These are phyloP conservation scores for Bradypodion ventrale DNA, from an alignment of 2,797 vertebrate species.

Conservation along the genomic window DNA sequence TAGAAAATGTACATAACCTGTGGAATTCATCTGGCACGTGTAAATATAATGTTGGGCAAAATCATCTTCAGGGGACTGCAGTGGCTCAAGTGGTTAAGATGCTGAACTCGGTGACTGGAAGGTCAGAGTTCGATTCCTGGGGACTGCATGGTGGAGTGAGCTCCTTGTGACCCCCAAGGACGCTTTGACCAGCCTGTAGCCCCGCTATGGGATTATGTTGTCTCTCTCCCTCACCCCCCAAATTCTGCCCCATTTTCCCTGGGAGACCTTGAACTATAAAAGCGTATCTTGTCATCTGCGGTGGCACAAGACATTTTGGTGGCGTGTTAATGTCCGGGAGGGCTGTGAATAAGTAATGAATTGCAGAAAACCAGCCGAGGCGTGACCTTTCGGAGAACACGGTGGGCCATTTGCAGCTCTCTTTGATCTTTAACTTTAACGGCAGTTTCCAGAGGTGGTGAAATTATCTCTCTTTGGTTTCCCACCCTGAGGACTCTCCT, in stretches of 20 bases:
- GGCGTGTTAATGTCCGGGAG: conserved; percentile 56
- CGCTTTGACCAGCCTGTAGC: conserved; percentile 42
- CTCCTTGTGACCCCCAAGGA: too few relatives aligned
- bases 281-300: conserved; percentile 68
- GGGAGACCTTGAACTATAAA: conserved; percentile 70
- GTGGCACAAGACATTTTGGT: conserved; percentile 61
- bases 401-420: conserved; percentile 65
- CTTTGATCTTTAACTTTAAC: conserved; percentile 59
- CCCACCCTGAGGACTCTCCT: conserved; percentile 40
- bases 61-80: too few relatives aligned
- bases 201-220: conserved; percentile 61
- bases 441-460: conserved; percentile 23
- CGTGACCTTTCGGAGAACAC: conserved; percentile 74
- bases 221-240: conserved; percentile 24
- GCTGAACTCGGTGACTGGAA: too few relatives aligned
- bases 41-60: too few relatives aligned
- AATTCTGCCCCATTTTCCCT: conserved; percentile 60
- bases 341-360: conserved; percentile 77
- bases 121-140: too few relatives aligned
- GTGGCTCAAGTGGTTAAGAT: too few relatives aligned
- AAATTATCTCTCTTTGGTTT: conserved; percentile 30
- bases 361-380: conserved; percentile 63
- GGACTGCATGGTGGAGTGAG: too few relatives aligned
- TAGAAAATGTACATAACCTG: too few relatives aligned
- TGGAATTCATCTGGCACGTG: too few relatives aligned